Evolutionary conservation across 2,888 invertebrate genomes (phyloP).

Genomic region (Odontocerum albicorne): DNA sequence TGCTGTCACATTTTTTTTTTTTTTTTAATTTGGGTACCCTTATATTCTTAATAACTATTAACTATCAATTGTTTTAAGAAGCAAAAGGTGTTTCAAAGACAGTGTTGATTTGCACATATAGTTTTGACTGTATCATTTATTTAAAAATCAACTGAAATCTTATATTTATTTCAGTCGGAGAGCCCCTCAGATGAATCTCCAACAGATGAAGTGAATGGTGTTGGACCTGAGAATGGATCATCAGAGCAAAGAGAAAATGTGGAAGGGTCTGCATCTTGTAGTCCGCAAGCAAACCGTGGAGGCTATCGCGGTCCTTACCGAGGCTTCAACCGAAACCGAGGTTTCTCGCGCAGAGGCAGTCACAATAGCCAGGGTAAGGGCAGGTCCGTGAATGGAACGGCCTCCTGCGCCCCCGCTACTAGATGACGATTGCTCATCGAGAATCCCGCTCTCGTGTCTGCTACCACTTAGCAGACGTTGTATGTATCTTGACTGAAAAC

Average conservation of each 20-base stretch:
- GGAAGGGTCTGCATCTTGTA: constrained; percentile 19
- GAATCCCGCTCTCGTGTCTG: constrained; percentile 21
- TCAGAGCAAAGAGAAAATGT: constrained; percentile 5
- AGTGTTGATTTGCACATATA: too few species aligned
- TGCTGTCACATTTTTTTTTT: too few species aligned
- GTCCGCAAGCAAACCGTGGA: constrained; percentile 24
- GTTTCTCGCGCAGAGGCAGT: constrained; percentile 17
- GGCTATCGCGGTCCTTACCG: constrained; percentile 33
- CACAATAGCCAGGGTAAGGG: constrained; percentile 28
- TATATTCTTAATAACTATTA: too few species aligned
- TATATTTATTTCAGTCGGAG: constrained; percentile 18
- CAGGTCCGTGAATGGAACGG: constrained; percentile 30
- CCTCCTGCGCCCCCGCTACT: constrained; percentile 32
- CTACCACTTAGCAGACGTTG: constrained; percentile 32
- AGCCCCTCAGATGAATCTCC: constrained; percentile 29
- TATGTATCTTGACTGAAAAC: constrained; percentile 24
- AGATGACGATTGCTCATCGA: constrained; percentile 36
- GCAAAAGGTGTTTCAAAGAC: too few species aligned
- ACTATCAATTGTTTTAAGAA: too few species aligned
- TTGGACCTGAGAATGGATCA: constrained; percentile 43
- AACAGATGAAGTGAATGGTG: constrained; percentile 23
- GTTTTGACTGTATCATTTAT: too few species aligned
- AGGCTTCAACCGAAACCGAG: constrained; percentile 34
- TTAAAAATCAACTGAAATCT: too few species aligned
- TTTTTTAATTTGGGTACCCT: too few species aligned